Conservation (phyloP, 2,797 vertebrate genomes). For the Falco concolor region DNA sequence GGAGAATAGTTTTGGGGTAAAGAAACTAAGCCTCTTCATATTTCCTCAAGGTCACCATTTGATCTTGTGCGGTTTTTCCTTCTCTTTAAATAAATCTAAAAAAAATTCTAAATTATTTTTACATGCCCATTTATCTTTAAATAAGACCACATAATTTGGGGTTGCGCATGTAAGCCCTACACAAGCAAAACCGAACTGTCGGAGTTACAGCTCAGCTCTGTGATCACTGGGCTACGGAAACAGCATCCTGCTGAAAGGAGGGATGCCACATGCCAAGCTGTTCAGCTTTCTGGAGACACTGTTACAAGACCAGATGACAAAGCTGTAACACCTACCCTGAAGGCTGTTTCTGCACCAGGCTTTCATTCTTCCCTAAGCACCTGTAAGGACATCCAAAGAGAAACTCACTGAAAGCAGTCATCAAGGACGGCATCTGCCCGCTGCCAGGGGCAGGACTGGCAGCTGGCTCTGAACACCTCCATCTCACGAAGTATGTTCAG, state of each 20-base stretch:
- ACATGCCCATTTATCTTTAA: background rate
- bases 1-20: background rate
- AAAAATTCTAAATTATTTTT: background rate
- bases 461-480: background rate
- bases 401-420: background rate
- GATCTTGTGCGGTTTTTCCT: background rate
- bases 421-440: accelerated
- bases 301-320: background rate
- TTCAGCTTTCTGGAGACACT: background rate
- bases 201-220: background rate
- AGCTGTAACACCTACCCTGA: background rate
- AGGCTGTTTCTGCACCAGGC: accelerated
- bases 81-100: background rate
- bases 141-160: background rate
- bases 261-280: accelerated
- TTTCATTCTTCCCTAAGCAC: background rate
- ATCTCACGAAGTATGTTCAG: accelerated
- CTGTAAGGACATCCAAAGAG: too few relatives aligned
- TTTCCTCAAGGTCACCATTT: background rate
- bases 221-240: background rate
- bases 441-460: background rate
- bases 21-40: background rate
- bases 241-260: background rate
- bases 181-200: background rate
- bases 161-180: background rate